Evolutionary conservation across 2,797 vertebrate species (phyloP), one percentile per base, ranked within the genome.

Genomic region (Balearica regulorum): DNA sequence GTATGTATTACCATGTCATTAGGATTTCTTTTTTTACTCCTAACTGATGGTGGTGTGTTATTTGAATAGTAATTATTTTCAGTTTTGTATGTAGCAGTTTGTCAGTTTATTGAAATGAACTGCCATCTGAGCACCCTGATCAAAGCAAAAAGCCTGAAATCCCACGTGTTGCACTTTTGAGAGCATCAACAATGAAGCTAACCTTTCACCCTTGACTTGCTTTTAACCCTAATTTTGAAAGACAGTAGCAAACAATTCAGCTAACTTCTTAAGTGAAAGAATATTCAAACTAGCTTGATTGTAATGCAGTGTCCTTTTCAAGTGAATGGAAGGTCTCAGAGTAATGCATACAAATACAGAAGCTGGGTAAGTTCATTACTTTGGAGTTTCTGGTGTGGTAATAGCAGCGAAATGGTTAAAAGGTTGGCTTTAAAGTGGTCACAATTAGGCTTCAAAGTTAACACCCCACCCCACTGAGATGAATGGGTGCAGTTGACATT

Each of bases 381-480:
- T 91, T 54, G 46, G 92, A 72, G 95, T 89, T 96, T 94, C 85
- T 96, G 68, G 54, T 46, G 68, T 35, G 78, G 57, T 39, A 54
- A 60, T 43, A 94, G 95, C 69, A 95, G 61, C 60, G 96, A 97
- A 97, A 96, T 93, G 70, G 97, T 97, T 97, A 97, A 97, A 96
- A 95, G 87, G 64, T 76, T 96, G 91, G 78, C 95, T 97, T 97
- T 97, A 96, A 97, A 96, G 89, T 88, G 90, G 94, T 88, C 93
- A 91, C 96, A 97, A 93, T 94, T 95, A 94, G 95, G 96, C 97
- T 97, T 97, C 97, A 97, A 97, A 97, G 96, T 97, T 97, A 97
- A 97, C 97, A 97, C 94, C 93, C 94, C 94, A 94, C 93, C 96
- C 96, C 94, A 96, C 94, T 95, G 97, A 97, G 96, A 96, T 97